Percentiles rank a stretch among this genome's conserved stretches.
Evolutionary conservation across 2,797 vertebrate genomes (phyloP).

Genomic region (Melopsittacus undulatus): DNA sequence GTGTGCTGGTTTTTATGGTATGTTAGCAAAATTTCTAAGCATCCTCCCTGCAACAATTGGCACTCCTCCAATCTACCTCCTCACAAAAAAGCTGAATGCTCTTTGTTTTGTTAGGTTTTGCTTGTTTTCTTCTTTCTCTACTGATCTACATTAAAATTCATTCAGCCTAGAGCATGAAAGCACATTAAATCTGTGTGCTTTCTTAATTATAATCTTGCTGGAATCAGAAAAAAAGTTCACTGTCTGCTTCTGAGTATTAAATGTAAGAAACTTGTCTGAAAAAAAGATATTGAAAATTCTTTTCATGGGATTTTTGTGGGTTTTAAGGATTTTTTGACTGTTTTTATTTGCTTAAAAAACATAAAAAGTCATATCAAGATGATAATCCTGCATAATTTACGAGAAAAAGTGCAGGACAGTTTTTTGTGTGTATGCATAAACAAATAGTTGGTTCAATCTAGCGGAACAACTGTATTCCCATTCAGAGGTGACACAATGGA

Average conservation of each 20-base stretch:
- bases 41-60: rapidly evolving
- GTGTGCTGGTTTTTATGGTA: rapidly evolving
- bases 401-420: neutral
- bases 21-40: neutral
- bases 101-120: neutral
- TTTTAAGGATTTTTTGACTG: neutral
- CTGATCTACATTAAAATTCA: neutral
- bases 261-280: neutral
- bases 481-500: neutral
- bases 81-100: neutral
- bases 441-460: neutral
- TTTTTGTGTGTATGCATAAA: slow-evolving; percentile 18
- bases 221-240: neutral
- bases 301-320: neutral
- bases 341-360: neutral
- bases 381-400: slow-evolving; percentile 30
- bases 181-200: neutral
- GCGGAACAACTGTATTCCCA: slow-evolving; percentile 17
- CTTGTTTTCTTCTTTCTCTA: neutral
- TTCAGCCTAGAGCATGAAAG: neutral
- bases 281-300: neutral
- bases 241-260: neutral
- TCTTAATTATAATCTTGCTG: slow-evolving; percentile 21
- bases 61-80: rapidly evolving
- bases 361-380: neutral